Conservation (phyloP, 2,888 invertebrate genomes). For the Teleogryllus oceanicus region DNA sequence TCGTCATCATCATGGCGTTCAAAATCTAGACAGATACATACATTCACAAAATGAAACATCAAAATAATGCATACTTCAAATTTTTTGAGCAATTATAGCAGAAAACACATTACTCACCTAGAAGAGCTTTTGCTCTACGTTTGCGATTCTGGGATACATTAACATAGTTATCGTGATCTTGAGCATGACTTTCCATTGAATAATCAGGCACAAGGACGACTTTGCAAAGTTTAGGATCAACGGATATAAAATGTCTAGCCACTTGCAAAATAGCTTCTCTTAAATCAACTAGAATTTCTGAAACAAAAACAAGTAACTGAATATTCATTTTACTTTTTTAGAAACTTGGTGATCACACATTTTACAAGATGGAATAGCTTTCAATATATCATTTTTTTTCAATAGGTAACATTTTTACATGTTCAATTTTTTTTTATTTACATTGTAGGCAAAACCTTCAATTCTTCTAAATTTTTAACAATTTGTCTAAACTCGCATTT, state of each 20-base stretch:
- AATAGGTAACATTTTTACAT: too few relatives aligned
- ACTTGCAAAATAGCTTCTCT: slow-evolving; percentile 92
- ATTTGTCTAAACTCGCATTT: too few relatives aligned
- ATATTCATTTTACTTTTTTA: too few relatives aligned
- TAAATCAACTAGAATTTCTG: slow-evolving; percentile 93
- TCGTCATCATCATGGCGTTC: slow-evolving; percentile 98
- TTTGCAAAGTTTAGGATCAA: slow-evolving; percentile 80
- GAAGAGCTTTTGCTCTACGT: slow-evolving; percentile 88
- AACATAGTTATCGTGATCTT: slow-evolving; percentile 92
- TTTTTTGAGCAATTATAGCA: background rate
- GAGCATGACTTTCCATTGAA: slow-evolving; percentile 89
- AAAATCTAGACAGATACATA: slow-evolving; percentile 63
- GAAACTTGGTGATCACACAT: too few relatives aligned
- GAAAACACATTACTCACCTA: slow-evolving; percentile 52
- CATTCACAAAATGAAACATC: background rate
- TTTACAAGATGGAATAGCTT: too few relatives aligned
- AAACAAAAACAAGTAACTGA: slow-evolving; percentile 26
- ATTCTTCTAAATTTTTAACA: too few relatives aligned
- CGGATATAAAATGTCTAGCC: slow-evolving; percentile 89
- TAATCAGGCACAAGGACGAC: slow-evolving; percentile 89
- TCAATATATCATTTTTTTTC: too few relatives aligned
- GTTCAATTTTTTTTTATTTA: too few relatives aligned
- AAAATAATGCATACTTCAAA: background rate
- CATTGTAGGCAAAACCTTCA: too few relatives aligned
- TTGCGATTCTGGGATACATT: slow-evolving; percentile 84